Evolutionary conservation across 2,797 vertebrate genomes (phyloP).

Genomic region (Rachycentron canadum): DNA sequence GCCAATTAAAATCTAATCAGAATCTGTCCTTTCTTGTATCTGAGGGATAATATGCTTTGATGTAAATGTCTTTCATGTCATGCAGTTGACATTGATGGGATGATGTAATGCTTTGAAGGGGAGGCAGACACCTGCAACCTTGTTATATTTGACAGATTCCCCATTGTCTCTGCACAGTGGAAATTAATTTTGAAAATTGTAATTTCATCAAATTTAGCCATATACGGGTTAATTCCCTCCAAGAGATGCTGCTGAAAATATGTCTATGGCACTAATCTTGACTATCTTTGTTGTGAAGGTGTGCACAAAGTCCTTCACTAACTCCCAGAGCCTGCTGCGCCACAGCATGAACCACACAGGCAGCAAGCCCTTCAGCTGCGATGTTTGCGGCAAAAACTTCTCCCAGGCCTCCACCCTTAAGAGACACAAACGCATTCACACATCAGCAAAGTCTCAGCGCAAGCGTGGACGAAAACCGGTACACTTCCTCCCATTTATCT

Average conservation of each 20-base stretch:
- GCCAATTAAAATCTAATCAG: conserved; percentile 51
- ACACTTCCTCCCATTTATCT: neutral
- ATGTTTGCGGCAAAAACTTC: conserved; percentile 89
- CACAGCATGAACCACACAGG: conserved; percentile 92
- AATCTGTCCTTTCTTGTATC: conserved; percentile 27
- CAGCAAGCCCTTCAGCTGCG: conserved; percentile 88
- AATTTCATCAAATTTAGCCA: conserved; percentile 18
- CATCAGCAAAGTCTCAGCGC: conserved; percentile 64
- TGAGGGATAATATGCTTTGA: conserved; percentile 49
- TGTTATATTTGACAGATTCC: conserved; percentile 65
- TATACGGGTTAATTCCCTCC: neutral
- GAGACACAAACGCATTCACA: conserved; percentile 89
- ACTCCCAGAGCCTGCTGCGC: conserved; percentile 91
- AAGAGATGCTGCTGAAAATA: neutral
- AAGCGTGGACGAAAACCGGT: conserved; percentile 83
- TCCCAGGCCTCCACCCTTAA: conserved; percentile 88
- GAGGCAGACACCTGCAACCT: conserved; percentile 32
- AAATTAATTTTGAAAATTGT: conserved; percentile 16
- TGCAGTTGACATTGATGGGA: conserved; percentile 37
- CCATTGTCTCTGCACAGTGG: conserved; percentile 24
- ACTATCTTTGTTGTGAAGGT: conserved; percentile 69
- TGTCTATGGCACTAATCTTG: conserved; percentile 27
- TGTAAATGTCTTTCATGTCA: conserved; percentile 49
- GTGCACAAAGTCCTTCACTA: conserved; percentile 92
- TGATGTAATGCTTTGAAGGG: conserved; percentile 68